Evolutionary conservation across 2,113 vertebrate species (phyloP), one percentile per base, ranked within the genome.

Genomic region (Fregata magnificens): DNA sequence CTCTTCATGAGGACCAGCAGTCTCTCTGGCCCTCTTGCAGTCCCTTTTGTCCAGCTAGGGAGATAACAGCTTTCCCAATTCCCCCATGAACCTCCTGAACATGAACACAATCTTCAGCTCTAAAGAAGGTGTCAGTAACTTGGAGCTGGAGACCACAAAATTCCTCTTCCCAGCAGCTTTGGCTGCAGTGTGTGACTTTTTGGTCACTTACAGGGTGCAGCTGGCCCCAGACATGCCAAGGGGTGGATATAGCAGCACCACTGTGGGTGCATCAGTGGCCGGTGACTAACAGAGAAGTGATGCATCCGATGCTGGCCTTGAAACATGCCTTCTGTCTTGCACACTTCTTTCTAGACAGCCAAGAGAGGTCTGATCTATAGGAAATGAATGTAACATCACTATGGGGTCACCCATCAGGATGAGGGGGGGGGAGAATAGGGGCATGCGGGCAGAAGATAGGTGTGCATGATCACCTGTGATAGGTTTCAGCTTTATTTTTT

Each of bases 391-490:
- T 86, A 45, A 73, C 12, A 21, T n/a, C 26, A 25, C 32, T 65
- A 32, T 62, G 62, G 56, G 72, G 36, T 59, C 21, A 29, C 44
- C 12, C 29, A 3, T 82, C 18, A 9, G 36, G 19, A 22, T 61
- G 16, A 61, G 10, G 13, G 38, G 5, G 5, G 19, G 13, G 45
- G 32, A 88, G 28, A 67, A 56, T 1, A 47, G 32, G 55, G 26
- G 8, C 0, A 1, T 13, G 38, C 1, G 5, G 32, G 49, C 32
- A 71, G 50, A 86, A 84, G 25, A n/a, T 63, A 4, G 2, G 1
- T 24, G 4, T 59, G 22, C 16, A 10, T 34, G 20, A 62, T 74
- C 11, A 9, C 11, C 34, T 55, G 22, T 65, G 65, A 29, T 71
- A 52, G 5, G 9, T 87, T 89, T 78, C 52, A 70, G 53, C 55